Base-by-base conservation (phyloP, 2,888 invertebrate species). In the Coelopa pilipes region DNA sequence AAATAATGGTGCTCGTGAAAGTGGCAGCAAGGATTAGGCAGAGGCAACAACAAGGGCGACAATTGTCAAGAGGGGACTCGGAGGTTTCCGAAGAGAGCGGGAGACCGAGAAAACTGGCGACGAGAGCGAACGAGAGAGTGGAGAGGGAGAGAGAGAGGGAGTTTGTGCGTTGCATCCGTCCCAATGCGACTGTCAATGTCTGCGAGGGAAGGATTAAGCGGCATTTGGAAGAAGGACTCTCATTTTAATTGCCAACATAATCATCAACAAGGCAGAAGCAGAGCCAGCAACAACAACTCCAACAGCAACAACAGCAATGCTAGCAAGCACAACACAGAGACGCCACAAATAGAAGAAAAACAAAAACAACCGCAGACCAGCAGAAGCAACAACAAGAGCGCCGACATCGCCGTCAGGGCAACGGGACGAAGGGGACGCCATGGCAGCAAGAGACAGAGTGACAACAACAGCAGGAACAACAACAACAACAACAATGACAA, bases 161-260 rank as follows among this genome's bases (percentile, higher is more conserved):
- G 10, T 10, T n/a, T 17, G 53, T 3, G 47, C 2, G 34, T 34
- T 34, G 34, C 34, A 34, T 34, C 34, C 34, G 4, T 34, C 34
- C 34, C 4, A 34, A 34, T 34, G 34, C 34, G 34, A 62, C 17
- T 73, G 46, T 47, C 60, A 53, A 66, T 50, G 71, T 65, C 47
- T 65, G 55, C 53, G 24, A 67, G 60, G 49, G 12, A 60, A 60
- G 72, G 62, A 67, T 73, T 73, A 73, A 73, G 46, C 59, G 59
- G 59, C 46, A 67, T 67, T 60, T 67, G 67, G 59, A 45, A 73
- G 50, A 68, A 73, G 67, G 57, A 69, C 59, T 69, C 46, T 55
- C 11, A 69, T 69, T 59, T 69, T 73, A 73, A 73, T 73, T 73
- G 67, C 67, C 50, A 73, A 73, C 72, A 57, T 73, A 69, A 69